Evolutionary conservation across 2,888 invertebrate genomes (phyloP), one percentile per base, ranked within the genome.

Genomic region (Maniola hyperantus): DNA sequence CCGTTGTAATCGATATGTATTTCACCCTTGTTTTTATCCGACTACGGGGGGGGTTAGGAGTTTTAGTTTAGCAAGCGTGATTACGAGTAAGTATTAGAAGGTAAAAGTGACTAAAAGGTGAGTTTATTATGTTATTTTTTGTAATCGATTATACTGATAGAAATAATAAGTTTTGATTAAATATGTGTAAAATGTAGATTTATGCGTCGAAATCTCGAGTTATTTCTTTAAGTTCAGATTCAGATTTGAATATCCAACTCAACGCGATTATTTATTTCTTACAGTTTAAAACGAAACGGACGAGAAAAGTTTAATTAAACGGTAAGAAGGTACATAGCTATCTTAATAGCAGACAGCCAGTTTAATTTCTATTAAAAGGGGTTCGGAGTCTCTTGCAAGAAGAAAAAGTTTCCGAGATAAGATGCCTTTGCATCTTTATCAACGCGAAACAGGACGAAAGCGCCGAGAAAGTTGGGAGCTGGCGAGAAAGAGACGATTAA

Each of bases 401-500:
- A 83, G 85, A 88, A 90, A 89, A 89, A 89, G 83, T 90, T 89
- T 79, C 73, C 79, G 79, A 84, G 88, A 90, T 89, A 90, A 89
- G 88, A 86, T 87, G 85, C 83, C 85, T 85, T 86, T 83, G 83
- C 83, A 82, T 83, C 84, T 81, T 76, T 76, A 76, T 76, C 75
- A 70, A 72, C 68, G 69, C 72, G 74, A 76, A 77, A 74, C 74
- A 75, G 74, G 68, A 74, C 71, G 68, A 68, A 61, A 71, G 70
- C 71, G 72, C 71, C 67, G 79, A 79, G 82, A 80, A 86, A 87
- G 80, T 85, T 83, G 79, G 79, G 77, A 79, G 81, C 77, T 73
- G 79, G 79, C 71, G 74, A 80, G 82, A 82, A 76, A 78, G 77
- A 79, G 82, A 86, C 69, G 71, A 74, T 75, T 76, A 73, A 74